These are phyloP conservation scores for Columba janthina DNA, from an alignment of 2,113 vertebrate species.

Conservation along the genomic window DNA sequence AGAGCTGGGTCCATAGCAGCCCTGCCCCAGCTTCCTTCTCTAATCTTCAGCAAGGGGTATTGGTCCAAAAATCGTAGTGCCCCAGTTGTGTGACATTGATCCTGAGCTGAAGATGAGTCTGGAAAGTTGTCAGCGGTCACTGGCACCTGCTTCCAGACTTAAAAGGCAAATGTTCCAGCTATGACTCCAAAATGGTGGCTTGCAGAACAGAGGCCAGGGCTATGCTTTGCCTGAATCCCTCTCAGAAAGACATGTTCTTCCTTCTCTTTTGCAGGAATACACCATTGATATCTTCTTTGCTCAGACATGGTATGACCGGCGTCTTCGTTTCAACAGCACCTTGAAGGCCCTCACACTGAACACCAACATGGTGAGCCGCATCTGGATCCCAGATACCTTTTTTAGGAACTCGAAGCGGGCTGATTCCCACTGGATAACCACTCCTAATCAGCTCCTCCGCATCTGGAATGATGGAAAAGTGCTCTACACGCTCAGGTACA, in stretches of 20 bases:
- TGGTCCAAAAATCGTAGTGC: too few relatives aligned
- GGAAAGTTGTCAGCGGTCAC: background rate
- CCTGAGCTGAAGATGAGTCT: background rate
- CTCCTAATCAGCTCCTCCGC: conserved; percentile 78
- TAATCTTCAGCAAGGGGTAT: too few relatives aligned
- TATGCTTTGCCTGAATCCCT: background rate
- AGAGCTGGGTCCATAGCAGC: too few relatives aligned
- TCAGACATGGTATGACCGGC: conserved; percentile 82
- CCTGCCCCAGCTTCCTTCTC: too few relatives aligned
- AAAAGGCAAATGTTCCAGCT: background rate
- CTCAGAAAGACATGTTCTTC: background rate
- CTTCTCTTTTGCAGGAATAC: conserved; percentile 73
- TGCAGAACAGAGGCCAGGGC: background rate
- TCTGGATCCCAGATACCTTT: conserved; percentile 82
- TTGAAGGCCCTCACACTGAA: conserved; percentile 77
- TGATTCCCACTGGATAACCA: conserved; percentile 74
- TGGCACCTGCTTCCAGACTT: background rate
- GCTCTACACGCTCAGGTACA: conserved; percentile 80
- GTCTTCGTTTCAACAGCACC: conserved; percentile 76
- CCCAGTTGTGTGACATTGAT: background rate
- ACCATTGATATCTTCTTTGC: conserved; percentile 81
- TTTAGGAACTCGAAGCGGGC: conserved; percentile 79
- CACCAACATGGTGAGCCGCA: conserved; percentile 77
- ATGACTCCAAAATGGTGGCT: background rate
- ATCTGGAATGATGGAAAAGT: conserved; percentile 82